phyloP scores from a whole-genome alignment of 2,888 invertebrate genomes.

The Synergus laeviventris region DNA sequence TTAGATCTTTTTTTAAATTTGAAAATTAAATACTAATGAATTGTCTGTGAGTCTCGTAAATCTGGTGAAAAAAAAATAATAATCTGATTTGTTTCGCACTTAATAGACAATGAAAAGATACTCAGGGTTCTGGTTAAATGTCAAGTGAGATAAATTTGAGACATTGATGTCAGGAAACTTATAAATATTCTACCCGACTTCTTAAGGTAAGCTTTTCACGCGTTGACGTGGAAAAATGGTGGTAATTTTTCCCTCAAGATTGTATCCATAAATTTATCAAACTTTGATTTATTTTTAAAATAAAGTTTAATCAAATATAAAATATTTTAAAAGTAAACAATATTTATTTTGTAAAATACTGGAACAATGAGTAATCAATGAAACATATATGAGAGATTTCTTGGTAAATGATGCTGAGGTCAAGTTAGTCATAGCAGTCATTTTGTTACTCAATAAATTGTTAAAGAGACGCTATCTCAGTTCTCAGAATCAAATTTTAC shows the following conservation, averaged over 20 bases:
- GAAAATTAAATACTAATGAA: no score
- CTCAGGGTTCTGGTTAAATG: constrained; percentile 46
- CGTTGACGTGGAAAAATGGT: neutral
- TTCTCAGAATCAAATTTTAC: neutral
- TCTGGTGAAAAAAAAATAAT: neutral
- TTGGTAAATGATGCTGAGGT: constrained; percentile 22
- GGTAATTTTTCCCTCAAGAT: neutral
- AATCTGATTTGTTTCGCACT: neutral
- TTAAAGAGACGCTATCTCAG: neutral
- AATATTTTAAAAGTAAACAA: neutral
- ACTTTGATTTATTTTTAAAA: neutral
- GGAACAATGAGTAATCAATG: neutral
- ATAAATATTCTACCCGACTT: constrained; percentile 48
- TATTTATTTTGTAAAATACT: neutral
- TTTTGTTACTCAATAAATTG: neutral
- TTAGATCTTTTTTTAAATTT: no score
- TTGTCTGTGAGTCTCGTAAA: no score
- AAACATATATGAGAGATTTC: neutral
- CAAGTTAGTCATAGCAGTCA: constrained; percentile 2
- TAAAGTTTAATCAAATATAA: no score
- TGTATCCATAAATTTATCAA: neutral
- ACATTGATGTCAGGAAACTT: constrained; percentile 38
- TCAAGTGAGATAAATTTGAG: constrained; percentile 51
- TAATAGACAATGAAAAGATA: neutral
- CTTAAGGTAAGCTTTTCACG: neutral